Conservation (phyloP, 2,888 invertebrate species). For the Escarpia spicata region DNA sequence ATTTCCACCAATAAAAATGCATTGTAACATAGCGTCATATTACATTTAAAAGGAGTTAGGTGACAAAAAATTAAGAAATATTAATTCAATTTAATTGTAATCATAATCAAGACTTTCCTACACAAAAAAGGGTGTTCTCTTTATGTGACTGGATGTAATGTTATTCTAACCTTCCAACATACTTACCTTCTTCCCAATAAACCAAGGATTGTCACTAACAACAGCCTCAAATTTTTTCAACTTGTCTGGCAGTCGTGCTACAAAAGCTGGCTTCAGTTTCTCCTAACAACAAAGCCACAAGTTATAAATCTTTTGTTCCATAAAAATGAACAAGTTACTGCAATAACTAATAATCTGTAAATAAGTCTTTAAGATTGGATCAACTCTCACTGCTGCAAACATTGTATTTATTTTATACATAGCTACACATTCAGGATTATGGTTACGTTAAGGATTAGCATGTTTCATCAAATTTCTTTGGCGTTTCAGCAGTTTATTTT, state of each 20-base stretch:
- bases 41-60: too few species aligned
- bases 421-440: neutral
- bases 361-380: neutral
- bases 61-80: too few species aligned
- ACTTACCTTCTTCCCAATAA: neutral
- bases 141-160: neutral
- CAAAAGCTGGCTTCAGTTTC: neutral
- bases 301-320: neutral
- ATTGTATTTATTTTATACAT: neutral
- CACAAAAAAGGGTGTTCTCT: neutral
- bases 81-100: neutral
- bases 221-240: neutral
- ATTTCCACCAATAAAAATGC: too few species aligned
- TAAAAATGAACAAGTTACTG: neutral
- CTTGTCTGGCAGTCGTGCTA: neutral
- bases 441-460: neutral
- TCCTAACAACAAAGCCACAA: slow-evolving; percentile 5
- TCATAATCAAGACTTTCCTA: neutral
- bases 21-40: too few species aligned
- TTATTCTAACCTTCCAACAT: neutral
- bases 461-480: too few species aligned
- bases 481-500: too few species aligned
- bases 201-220: neutral
- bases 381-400: neutral
- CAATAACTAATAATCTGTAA: neutral